Conservation (phyloP, 2,113 vertebrate species). For the Menura novaehollandiae region DNA sequence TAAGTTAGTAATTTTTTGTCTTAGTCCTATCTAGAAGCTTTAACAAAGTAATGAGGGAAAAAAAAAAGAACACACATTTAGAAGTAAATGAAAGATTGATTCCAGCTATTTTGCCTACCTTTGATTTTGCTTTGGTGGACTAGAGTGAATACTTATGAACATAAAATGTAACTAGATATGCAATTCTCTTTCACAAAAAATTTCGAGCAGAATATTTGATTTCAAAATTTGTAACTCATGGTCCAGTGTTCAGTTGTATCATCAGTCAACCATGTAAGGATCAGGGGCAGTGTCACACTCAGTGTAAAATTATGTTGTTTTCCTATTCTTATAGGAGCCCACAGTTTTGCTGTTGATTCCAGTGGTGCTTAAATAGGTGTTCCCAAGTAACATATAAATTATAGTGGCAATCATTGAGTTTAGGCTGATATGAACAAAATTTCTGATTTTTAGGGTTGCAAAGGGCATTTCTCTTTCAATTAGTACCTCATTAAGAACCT, state of each 20-base stretch:
- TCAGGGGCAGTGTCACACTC: too few relatives aligned
- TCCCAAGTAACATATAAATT: not conserved
- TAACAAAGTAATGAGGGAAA: not conserved
- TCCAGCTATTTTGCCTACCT: not conserved
- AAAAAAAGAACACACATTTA: not conserved
- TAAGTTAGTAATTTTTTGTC: not conserved
- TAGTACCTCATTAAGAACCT: not conserved
- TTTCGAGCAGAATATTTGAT: not conserved
- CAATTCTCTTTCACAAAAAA: not conserved
- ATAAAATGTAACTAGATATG: not conserved
- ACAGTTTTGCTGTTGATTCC: not conserved
- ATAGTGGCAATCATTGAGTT: not conserved
- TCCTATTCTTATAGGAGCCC: not conserved
- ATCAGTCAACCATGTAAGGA: not conserved
- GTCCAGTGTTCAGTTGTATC: not conserved
- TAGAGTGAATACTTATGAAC: not conserved
- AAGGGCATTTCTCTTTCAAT: not conserved
- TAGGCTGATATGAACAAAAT: not conserved
- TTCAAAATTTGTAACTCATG: not conserved
- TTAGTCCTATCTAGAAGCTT: not conserved
- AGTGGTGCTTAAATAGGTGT: not conserved
- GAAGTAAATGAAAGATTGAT: not conserved
- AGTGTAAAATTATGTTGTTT: not conserved
- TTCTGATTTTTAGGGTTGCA: not conserved
- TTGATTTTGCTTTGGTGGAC: not conserved